Conservation (phyloP, 1,140 invertebrate genomes). For the Pteromalus puparum region DNA sequence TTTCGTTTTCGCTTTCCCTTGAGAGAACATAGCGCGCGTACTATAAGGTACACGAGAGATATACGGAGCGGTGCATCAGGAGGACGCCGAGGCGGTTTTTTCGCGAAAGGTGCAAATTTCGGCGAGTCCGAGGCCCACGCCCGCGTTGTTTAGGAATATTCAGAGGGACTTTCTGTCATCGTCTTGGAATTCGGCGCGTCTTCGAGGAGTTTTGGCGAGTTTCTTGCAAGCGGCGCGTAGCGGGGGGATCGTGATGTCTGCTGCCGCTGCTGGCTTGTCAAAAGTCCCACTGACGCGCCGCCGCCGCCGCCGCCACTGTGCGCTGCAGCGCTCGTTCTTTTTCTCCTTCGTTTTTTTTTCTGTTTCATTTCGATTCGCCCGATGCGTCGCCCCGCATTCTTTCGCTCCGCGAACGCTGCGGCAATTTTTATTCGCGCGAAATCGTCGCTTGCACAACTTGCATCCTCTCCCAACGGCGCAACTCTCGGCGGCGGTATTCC, state of each 20-base stretch:
- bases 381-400: background rate
- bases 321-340: background rate
- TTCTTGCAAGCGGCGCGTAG: background rate
- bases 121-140: background rate
- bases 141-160: background rate
- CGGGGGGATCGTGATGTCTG: background rate
- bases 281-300: background rate
- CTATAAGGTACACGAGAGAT: background rate
- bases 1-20: slow-evolving; percentile 44
- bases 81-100: slow-evolving; percentile 25
- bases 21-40: background rate
- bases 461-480: too few species aligned
- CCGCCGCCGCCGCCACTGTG: background rate
- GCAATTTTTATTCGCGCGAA: background rate
- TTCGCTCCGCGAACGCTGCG: background rate
- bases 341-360: background rate
- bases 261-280: slow-evolving; percentile 14
- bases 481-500: background rate
- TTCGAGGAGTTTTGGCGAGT: background rate
- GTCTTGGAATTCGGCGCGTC: background rate
- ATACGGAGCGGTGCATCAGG: background rate
- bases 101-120: background rate
- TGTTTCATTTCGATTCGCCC: background rate
- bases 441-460: too few species aligned
- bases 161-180: slow-evolving; percentile 31